A percentile compares a stretch with the other conserved stretches of the same genome.
Evolutionary conservation across 2,888 invertebrate genomes (phyloP).

Genomic region (Pseudolycoriella hygida): DNA sequence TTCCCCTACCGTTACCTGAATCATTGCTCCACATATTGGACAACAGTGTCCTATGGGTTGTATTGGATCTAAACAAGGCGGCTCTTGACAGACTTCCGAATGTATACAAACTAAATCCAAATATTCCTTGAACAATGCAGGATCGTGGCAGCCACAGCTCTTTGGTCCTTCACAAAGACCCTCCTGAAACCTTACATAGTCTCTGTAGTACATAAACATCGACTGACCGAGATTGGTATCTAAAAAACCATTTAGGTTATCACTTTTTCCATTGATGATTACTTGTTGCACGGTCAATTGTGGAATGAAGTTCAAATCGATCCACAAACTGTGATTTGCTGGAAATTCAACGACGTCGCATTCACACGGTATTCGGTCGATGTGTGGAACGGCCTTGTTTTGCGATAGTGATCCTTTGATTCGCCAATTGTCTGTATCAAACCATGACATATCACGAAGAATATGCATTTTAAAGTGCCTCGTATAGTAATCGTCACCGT

Average conservation of each 20-base stretch:
- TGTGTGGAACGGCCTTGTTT: constrained; percentile 17
- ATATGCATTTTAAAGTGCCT: too few species aligned
- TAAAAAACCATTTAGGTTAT: constrained; percentile 2
- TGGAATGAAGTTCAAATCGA: constrained; percentile 20
- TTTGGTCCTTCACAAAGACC: constrained; percentile 18
- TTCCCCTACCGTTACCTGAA: neutral
- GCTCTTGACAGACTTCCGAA: constrained; percentile 17
- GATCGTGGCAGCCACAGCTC: constrained; percentile 24
- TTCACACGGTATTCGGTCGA: constrained; percentile 24
- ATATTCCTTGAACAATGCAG: constrained; percentile 14
- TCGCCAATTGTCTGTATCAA: constrained; percentile 22
- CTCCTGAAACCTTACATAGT: constrained; percentile 8
- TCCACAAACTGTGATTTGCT: constrained; percentile 15
- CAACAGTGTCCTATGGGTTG: constrained; percentile 24
- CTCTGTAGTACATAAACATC: constrained; percentile 19
- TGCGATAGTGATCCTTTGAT: neutral
- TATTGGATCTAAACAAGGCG: constrained; percentile 23
- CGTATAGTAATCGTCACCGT: too few species aligned
- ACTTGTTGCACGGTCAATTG: neutral
- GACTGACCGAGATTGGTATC: constrained; percentile 20
- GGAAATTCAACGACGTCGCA: constrained; percentile 21
- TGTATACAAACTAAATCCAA: constrained; percentile 22
- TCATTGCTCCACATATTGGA: constrained; percentile 21
- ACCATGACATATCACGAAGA: constrained; percentile 17
- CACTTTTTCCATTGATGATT: neutral